A percentile compares a stretch with the other conserved stretches of the same genome.
Conservation (phyloP, 2,113 vertebrate genomes). For the Megaceryle maxima region DNA sequence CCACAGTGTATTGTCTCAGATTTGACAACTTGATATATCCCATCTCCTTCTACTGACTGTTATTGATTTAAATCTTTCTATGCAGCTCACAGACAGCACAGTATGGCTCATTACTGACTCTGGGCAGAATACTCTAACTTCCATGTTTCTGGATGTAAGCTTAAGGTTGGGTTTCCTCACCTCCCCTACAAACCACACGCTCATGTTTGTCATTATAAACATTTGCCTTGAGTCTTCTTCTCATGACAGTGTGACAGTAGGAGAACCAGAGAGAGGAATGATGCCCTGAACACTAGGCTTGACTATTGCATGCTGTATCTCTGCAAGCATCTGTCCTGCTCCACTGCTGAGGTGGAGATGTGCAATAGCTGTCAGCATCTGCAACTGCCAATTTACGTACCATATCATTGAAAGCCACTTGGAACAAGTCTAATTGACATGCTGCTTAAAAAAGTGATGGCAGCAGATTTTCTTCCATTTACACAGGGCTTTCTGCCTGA, state of each 20-base stretch:
- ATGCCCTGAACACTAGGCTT: background rate
- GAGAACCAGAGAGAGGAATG: background rate
- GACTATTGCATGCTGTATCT: background rate
- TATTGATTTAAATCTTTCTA: background rate
- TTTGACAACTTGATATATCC: background rate
- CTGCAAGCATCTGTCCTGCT: background rate
- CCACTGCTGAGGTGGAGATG: background rate
- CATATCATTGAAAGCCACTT: background rate
- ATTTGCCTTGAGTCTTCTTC: background rate
- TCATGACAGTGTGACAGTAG: background rate
- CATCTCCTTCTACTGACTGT: background rate
- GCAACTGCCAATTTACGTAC: background rate
- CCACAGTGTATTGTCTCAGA: background rate
- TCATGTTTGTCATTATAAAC: background rate
- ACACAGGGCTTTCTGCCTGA: background rate
- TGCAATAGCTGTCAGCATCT: background rate
- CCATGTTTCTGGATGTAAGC: background rate
- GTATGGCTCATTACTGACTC: background rate
- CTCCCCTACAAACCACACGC: background rate
- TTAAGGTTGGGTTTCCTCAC: background rate
- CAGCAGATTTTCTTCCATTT: background rate
- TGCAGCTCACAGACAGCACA: background rate
- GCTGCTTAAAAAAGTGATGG: background rate
- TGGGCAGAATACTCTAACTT: background rate
- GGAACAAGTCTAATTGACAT: background rate